A percentile compares a stretch with the other conserved stretches of the same genome.
These are phyloP conservation scores for Aricia agestis DNA, from an alignment of 1,140 invertebrate species.

Conservation along the genomic window DNA sequence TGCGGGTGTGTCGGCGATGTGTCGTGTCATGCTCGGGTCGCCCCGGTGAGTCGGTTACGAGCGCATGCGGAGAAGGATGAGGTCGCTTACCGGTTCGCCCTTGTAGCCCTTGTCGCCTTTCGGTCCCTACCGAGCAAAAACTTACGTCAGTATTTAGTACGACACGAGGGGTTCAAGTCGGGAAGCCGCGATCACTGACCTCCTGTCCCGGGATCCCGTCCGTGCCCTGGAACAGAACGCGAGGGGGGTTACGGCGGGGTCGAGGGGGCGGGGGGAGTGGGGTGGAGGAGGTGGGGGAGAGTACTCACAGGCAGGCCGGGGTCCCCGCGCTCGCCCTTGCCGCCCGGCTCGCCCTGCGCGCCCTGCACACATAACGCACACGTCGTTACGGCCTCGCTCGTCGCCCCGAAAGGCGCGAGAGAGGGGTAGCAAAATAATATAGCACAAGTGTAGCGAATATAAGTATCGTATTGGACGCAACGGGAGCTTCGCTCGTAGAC, in stretches of 20 bases:
- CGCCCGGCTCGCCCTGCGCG: conserved; percentile 92
- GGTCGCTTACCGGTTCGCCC: conserved; percentile 88
- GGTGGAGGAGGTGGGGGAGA: neutral
- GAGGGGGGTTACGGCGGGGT: neutral
- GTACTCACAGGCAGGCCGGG: conserved; percentile 91
- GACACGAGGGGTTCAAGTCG: neutral
- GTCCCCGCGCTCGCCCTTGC: conserved; percentile 93
- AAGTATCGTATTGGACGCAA: too few species aligned
- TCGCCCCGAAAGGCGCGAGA: too few species aligned
- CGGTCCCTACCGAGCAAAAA: conserved; percentile 79
- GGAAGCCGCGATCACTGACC: conserved; percentile 74
- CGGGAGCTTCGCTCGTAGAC: too few species aligned
- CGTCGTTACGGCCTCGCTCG: neutral
- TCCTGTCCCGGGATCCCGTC: conserved; percentile 94
- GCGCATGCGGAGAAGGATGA: conserved; percentile 8
- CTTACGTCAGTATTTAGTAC: conserved; percentile 30
- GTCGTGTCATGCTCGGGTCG: conserved; percentile 32
- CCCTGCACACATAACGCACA: conserved; percentile 78
- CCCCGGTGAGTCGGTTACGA: conserved; percentile 29
- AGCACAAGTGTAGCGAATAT: too few species aligned
- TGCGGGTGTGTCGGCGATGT: conserved; percentile 24
- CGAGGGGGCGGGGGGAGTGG: too few species aligned
- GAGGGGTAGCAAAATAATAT: too few species aligned
- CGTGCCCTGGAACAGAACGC: conserved; percentile 83
- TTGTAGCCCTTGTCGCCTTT: conserved; percentile 92